Base-by-base conservation (phyloP, 2,113 vertebrate genomes). In the Saimiri boliviensis region DNA sequence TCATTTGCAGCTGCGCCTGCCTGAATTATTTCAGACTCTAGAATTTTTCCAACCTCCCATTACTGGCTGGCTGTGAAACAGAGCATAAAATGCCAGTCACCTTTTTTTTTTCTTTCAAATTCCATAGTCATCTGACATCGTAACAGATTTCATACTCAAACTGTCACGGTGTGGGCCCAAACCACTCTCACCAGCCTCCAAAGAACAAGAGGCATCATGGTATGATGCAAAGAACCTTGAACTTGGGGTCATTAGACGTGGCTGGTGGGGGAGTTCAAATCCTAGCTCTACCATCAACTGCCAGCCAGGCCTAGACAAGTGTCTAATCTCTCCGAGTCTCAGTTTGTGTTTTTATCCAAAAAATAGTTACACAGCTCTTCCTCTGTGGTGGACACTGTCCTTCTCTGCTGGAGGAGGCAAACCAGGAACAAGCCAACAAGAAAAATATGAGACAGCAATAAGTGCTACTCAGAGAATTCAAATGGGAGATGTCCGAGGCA, bases 11-110 rank as follows among this genome's bases (percentile, higher is more conserved):
- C 79, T 49, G 56, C 49, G 90, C 86, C 94, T 86, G 90, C 81
- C 89, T 87, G 83, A 71, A 87, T 89, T 90, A 74, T 89, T 93
- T 93, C 37, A 97, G 85, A 68, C 42, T 89, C 82, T 30, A 16
- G 95, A 96, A 86, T 89, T 77, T 90, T 81, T 93, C 94, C 94
- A 96, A 17, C n/a, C 66, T 91, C 77, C 86, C 86, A 91, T 92
- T 35, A 95, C 84, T 9, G 30, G 86, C 95, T 96, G 94, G 94
- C 89, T 88, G 89, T 91, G 95, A 96, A 94, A 94, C 94, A 93
- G 89, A 96, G 89, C 76, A 8, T 91, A 91, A 95, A 88, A 96
- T n/a, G 91, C 93, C 97, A 97, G 86, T 96, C 91, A 73, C 37
- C 52, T 17, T 91, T 82, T 45, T 45, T 82, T 74, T 32, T 14